Base-by-base conservation (phyloP, 1,140 invertebrate genomes). In the Aphaenogaster ashmeadi region DNA sequence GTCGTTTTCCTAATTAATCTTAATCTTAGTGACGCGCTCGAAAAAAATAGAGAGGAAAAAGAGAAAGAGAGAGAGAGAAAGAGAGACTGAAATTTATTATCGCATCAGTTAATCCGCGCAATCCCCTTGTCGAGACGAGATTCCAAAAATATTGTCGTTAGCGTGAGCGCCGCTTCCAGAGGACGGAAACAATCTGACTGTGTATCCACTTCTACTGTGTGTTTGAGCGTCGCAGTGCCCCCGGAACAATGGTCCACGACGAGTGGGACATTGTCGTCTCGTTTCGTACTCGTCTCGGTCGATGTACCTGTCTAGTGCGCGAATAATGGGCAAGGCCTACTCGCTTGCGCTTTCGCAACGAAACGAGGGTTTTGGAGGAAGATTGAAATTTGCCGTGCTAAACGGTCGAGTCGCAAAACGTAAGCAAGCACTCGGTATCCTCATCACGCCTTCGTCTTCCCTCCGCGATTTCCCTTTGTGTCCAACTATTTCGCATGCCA, bases 301-400 rank as follows among this genome's bases (percentile, higher is more conserved):
- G 44, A 62, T 80, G 58, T 56, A 21, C 18, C 38, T 36, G 54
- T 41, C 54, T 79, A 71, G 64, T 47, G 52, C 33, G 79, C 80
- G 80, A 72, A 83, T 83, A 83, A 83, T 72, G 52, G 50, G n/a
- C 50, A 38, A 33, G 66, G 3, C 38, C 47, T 80, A 52, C 21
- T 18, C 21, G 72, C n/a, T n/a, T 21, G n/a, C n/a, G 72, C n/a
- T 18, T 18, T 41, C 78, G 47, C 38, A 69, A 54, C 64, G 15
- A 41, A 67, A 67, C 38, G 21, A 27, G 36, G 47, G 18, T 21
- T 67, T 80, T 67, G 4, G 13, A 8, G 13, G 38, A 72, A 72
- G 52, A 83, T 47, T 58, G 79, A 83, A 83, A 83, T 83, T 58
- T 58, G 66, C 21, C 66, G 52, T 83, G 67, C 27, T 72, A 56